Conservation (phyloP, 2,797 vertebrate genomes). For the Sebastes nivosus region DNA sequence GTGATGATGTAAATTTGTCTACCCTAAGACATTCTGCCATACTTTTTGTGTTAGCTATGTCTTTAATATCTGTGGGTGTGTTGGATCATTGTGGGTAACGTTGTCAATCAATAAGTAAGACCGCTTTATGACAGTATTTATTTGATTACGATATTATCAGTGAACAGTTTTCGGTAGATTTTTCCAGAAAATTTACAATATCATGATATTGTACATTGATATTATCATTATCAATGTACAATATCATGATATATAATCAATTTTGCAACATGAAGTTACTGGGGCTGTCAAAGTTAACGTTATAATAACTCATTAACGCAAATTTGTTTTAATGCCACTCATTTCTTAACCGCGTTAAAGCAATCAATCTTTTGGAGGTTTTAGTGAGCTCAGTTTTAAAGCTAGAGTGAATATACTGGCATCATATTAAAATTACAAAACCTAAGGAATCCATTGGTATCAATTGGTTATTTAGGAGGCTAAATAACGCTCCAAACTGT, state of each 20-base stretch:
- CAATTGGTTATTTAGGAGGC: too few species aligned
- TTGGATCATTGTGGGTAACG: not conserved
- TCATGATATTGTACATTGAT: not conserved
- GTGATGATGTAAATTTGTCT: not conserved
- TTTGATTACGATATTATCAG: not conserved
- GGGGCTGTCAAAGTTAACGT: too few species aligned
- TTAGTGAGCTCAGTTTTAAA: too few species aligned
- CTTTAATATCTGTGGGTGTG: not conserved
- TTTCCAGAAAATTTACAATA: too few species aligned
- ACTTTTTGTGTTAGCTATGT: not conserved
- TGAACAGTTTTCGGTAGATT: not conserved
- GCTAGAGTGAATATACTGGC: too few species aligned
- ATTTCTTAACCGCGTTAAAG: accelerated
- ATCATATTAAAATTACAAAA: too few species aligned
- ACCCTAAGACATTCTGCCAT: not conserved
- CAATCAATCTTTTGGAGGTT: too few species aligned
- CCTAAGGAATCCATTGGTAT: too few species aligned
- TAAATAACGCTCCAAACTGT: too few species aligned
- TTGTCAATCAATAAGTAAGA: not conserved
- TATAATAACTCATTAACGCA: accelerated
- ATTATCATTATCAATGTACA: too few species aligned
- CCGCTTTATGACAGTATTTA: not conserved
- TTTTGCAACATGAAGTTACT: not conserved
- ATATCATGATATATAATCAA: not conserved
- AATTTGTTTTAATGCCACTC: too few species aligned